phyloP scores from a whole-genome alignment of 2,113 vertebrate genomes.

The Meles meles region DNA sequence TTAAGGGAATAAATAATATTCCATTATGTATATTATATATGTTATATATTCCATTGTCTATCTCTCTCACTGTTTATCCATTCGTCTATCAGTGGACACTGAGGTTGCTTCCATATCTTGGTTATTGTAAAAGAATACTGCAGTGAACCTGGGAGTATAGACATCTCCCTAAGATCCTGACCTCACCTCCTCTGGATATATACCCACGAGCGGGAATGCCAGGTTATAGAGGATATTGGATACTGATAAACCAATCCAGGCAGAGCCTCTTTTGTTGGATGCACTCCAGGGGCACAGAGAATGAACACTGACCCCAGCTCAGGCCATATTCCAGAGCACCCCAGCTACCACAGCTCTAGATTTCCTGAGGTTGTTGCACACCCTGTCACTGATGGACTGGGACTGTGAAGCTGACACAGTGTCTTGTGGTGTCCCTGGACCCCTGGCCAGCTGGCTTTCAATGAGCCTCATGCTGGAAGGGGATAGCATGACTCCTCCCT shows the following conservation, averaged over 20 bases:
- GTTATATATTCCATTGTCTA: neutral
- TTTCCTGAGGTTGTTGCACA: accelerated
- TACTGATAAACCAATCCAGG: neutral
- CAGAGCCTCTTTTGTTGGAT: neutral
- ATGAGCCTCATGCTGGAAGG: neutral
- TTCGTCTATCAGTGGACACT: neutral
- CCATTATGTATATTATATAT: neutral
- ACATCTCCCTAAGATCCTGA: neutral
- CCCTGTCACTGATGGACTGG: neutral
- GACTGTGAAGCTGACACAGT: neutral
- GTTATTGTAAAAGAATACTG: neutral
- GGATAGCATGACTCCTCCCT: neutral
- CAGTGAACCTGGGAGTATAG: neutral
- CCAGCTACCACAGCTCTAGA: accelerated
- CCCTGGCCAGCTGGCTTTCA: neutral
- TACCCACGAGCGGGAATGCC: neutral
- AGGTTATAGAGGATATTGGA: neutral
- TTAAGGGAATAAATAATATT: neutral
- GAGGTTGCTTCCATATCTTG: neutral
- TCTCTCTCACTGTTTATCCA: neutral
- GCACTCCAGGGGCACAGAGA: neutral
- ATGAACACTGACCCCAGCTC: neutral
- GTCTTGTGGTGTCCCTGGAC: neutral
- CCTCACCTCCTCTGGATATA: neutral
- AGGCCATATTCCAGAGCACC: neutral